These are phyloP conservation scores for Cheilosia variabilis DNA, from an alignment of 2,888 invertebrate genomes.

Conservation along the genomic window DNA sequence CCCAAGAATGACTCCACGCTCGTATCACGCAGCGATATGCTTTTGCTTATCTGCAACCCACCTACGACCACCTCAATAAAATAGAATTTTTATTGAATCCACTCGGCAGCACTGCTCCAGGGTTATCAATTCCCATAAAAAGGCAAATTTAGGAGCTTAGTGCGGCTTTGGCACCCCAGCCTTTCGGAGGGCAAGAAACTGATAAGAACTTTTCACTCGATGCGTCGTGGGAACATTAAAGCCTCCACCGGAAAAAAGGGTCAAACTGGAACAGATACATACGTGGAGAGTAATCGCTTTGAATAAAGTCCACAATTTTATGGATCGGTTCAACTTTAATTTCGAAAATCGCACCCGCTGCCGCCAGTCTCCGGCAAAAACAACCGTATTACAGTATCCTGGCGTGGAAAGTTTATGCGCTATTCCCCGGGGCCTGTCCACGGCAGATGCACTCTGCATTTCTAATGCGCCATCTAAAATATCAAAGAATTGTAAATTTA, in stretches of 20 bases:
- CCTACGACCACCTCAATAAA: slow-evolving; percentile 56
- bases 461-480: slow-evolving; percentile 65
- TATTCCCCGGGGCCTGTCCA: slow-evolving; percentile 49
- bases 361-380: neutral
- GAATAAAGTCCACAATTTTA: slow-evolving; percentile 48
- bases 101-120: slow-evolving; percentile 21
- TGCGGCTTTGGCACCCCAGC: slow-evolving; percentile 19
- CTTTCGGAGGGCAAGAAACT: slow-evolving; percentile 5
- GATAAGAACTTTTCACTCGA: slow-evolving; percentile 45
- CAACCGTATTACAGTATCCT: neutral
- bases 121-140: slow-evolving; percentile 65
- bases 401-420: slow-evolving; percentile 53
- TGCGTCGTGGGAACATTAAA: slow-evolving; percentile 29
- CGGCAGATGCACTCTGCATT: slow-evolving; percentile 70
- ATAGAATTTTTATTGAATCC: slow-evolving; percentile 59
- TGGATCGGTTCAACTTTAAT: slow-evolving; percentile 41
- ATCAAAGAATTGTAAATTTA: slow-evolving; percentile 70
- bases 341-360: neutral
- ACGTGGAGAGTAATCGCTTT: slow-evolving; percentile 28
- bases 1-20: slow-evolving; percentile 26
- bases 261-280: slow-evolving; percentile 19
- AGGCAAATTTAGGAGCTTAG: slow-evolving; percentile 59
- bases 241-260: slow-evolving; percentile 17
- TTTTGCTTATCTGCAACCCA: slow-evolving; percentile 56
- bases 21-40: slow-evolving; percentile 25